Percentiles rank a stretch among this genome's conserved stretches.
phyloP scores from a whole-genome alignment of 1,140 invertebrate species.

The Drosophila carrolli region DNA sequence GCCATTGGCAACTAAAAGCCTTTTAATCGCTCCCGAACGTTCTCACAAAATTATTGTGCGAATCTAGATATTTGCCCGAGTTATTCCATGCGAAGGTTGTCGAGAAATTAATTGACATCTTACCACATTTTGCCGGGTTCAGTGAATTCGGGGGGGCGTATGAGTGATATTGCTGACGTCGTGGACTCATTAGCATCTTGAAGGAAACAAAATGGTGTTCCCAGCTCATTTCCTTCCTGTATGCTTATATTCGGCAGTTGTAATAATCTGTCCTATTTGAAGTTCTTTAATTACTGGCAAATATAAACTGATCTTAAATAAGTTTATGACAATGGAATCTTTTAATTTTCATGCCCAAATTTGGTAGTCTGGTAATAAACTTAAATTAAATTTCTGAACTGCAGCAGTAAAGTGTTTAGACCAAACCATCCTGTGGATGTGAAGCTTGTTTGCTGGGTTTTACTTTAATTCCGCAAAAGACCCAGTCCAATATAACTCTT shows the following conservation, averaged over 20 bases:
- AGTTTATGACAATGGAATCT: too few species aligned
- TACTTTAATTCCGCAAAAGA: not conserved
- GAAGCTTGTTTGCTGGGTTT: too few species aligned
- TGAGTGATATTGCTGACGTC: slow-evolving; percentile 16
- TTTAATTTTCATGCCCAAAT: too few species aligned
- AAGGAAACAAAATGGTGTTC: not conserved
- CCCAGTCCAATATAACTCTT: not conserved
- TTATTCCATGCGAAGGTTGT: slow-evolving; percentile 10
- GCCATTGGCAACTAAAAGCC: slow-evolving; percentile 61
- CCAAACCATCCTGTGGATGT: too few species aligned
- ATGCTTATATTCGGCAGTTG: not conserved
- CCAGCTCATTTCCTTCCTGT: not conserved
- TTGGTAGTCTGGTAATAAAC: too few species aligned
- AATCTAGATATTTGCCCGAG: slow-evolving; percentile 31
- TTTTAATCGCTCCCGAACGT: slow-evolving; percentile 73
- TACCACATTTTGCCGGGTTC: slow-evolving; percentile 42
- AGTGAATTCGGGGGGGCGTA: slow-evolving; percentile 1
- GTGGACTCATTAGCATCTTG: slow-evolving; percentile 21
- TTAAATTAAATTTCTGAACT: too few species aligned
- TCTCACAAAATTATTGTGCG: slow-evolving; percentile 62
- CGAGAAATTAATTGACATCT: slow-evolving; percentile 37
- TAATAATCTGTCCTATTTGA: not conserved
- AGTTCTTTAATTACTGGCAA: too few species aligned
- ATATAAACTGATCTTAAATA: too few species aligned
- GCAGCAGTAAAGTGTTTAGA: too few species aligned